These are phyloP conservation scores for Heliconius charithonia DNA, from an alignment of 2,888 invertebrate genomes.

Conservation along the genomic window DNA sequence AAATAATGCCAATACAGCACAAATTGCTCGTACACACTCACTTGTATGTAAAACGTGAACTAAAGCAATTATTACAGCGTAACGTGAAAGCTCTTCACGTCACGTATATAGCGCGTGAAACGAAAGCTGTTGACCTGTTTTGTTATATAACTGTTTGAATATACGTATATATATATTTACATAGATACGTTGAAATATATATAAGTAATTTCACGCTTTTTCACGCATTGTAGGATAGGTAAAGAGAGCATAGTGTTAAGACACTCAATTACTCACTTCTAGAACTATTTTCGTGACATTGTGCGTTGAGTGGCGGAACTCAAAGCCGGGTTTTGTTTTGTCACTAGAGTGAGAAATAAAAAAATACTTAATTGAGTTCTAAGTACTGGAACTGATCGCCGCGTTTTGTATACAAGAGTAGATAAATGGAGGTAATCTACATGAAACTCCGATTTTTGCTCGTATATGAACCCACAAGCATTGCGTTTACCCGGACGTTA, in stretches of 20 bases:
- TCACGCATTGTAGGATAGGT: neutral
- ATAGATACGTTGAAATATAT: too few species aligned
- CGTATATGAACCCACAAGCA: neutral
- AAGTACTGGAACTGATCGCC: too few species aligned
- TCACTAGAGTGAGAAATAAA: neutral
- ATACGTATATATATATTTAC: neutral
- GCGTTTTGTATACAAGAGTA: too few species aligned
- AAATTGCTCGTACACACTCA: neutral
- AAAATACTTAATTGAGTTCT: neutral
- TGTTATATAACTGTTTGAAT: constrained; percentile 48
- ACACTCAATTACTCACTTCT: neutral
- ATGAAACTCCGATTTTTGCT: neutral
- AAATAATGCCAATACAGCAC: constrained; percentile 8
- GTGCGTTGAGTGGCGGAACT: neutral
- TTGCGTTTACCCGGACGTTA: too few species aligned
- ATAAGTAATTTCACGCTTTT: too few species aligned
- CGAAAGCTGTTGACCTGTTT: constrained; percentile 63
- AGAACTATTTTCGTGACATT: neutral
- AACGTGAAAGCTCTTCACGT: constrained; percentile 50
- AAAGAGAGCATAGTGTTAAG: neutral
- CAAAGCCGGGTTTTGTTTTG: neutral
- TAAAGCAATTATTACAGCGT: constrained; percentile 15
- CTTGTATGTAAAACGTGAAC: constrained; percentile 17
- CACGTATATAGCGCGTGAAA: constrained; percentile 57
- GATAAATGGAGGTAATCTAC: neutral